Evolutionary conservation across 2,888 invertebrate genomes (phyloP).

Genomic region (Formica aserva): DNA sequence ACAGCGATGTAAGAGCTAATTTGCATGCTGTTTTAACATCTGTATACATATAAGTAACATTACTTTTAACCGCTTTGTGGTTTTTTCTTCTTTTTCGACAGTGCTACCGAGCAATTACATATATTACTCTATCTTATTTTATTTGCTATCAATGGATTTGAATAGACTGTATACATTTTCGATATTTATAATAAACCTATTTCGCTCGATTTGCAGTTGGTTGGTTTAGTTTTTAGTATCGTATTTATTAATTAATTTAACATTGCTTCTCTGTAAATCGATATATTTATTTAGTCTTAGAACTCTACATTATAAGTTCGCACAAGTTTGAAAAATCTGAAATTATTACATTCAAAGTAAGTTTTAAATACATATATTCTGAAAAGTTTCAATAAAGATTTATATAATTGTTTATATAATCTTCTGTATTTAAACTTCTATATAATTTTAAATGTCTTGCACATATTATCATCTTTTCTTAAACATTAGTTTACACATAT

Average conservation of each 20-base stretch:
- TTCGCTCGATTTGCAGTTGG: conserved; percentile 8
- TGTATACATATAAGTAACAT: conserved; percentile 39
- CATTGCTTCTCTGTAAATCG: conserved; percentile 6
- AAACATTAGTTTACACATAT: background rate
- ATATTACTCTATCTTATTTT: conserved; percentile 5
- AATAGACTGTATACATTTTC: conserved; percentile 42
- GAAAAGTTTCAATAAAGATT: background rate
- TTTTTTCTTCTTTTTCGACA: conserved; percentile 9
- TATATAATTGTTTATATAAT: background rate
- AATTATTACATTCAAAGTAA: conserved; percentile 35
- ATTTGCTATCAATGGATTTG: conserved; percentile 41
- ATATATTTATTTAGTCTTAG: background rate
- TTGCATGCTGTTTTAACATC: conserved; percentile 46
- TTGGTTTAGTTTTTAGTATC: conserved; percentile 21
- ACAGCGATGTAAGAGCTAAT: conserved; percentile 61
- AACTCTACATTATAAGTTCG: background rate
- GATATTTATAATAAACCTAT: conserved; percentile 49
- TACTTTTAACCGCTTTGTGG: conserved; percentile 36
- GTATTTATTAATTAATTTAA: conserved; percentile 39
- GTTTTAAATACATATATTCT: conserved; percentile 8
- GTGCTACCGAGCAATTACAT: conserved; percentile 13
- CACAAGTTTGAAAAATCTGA: conserved; percentile 1
- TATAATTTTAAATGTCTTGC: conserved; percentile 7
- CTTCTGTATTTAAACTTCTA: background rate
- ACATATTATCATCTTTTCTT: background rate